These are phyloP conservation scores for Epinotia demarniana DNA, from an alignment of 2,888 invertebrate species.

Conservation along the genomic window DNA sequence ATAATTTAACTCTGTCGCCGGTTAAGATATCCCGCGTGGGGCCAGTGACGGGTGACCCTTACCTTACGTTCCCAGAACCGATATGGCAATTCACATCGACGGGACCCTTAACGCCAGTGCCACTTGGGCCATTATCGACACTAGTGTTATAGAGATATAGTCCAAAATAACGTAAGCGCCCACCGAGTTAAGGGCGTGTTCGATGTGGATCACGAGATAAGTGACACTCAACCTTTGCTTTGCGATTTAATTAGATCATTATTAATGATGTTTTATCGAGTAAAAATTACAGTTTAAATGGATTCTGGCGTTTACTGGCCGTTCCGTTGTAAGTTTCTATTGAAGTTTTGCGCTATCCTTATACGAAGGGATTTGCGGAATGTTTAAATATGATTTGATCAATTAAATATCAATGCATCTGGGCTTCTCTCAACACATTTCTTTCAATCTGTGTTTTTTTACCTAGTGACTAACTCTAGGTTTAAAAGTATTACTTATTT, in stretches of 20 bases:
- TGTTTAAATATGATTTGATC: too few relatives aligned
- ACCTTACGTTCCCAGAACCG: constrained; percentile 55
- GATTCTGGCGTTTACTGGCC: not conserved
- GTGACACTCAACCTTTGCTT: constrained; percentile 36
- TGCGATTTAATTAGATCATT: constrained; percentile 58
- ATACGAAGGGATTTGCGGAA: too few relatives aligned
- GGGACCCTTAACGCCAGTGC: constrained; percentile 2
- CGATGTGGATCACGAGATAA: constrained; percentile 29
- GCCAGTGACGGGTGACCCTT: constrained; percentile 52
- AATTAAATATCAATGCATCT: too few relatives aligned
- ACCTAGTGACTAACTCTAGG: too few relatives aligned
- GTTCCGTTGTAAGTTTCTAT: not conserved
- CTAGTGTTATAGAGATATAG: not conserved
- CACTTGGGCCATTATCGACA: not conserved
- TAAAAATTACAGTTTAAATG: constrained; percentile 29
- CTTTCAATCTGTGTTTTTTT: too few relatives aligned
- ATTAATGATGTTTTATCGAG: constrained; percentile 48
- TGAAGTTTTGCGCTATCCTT: not conserved
- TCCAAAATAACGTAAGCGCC: not conserved
- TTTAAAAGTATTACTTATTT: too few relatives aligned
- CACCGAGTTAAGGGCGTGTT: not conserved
- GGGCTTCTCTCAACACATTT: not conserved
- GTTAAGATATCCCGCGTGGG: constrained; percentile 76
- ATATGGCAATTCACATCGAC: constrained; percentile 41
- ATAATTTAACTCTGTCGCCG: constrained; percentile 73